These are phyloP conservation scores for Rhinolophus ferrumequinum DNA, from an alignment of 2,113 vertebrate genomes.

Conservation along the genomic window DNA sequence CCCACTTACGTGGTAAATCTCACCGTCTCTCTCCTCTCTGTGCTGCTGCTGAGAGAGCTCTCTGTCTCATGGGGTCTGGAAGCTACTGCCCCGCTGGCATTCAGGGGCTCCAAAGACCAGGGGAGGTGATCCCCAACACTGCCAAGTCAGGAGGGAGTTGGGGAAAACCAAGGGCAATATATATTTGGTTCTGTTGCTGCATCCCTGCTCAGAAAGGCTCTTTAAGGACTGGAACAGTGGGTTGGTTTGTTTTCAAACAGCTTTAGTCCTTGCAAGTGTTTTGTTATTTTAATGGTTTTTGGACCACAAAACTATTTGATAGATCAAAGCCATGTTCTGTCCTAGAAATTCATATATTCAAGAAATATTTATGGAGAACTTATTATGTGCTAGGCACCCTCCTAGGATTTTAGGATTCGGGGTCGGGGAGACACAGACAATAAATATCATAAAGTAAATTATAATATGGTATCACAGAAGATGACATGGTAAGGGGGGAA, in stretches of 20 bases:
- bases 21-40: conserved; percentile 45
- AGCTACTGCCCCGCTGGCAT: background rate
- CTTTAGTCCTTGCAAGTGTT: background rate
- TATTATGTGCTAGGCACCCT: background rate
- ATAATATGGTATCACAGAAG: background rate
- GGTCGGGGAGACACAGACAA: background rate
- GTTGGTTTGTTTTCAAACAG: background rate
- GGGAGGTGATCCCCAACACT: background rate
- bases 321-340: background rate
- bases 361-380: background rate
- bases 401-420: background rate
- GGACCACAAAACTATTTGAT: background rate
- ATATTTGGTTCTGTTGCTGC: background rate
- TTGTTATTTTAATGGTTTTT: background rate
- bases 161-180: background rate
- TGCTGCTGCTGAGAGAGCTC: background rate
- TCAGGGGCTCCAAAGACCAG: background rate
- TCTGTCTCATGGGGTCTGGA: background rate
- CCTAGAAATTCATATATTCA: background rate
- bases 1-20: background rate
- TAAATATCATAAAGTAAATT: background rate
- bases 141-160: background rate
- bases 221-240: background rate
- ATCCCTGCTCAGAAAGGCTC: background rate
- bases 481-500: background rate